phyloP scores from a whole-genome alignment of 1,140 invertebrate genomes.

The Calephelis nemesis region DNA sequence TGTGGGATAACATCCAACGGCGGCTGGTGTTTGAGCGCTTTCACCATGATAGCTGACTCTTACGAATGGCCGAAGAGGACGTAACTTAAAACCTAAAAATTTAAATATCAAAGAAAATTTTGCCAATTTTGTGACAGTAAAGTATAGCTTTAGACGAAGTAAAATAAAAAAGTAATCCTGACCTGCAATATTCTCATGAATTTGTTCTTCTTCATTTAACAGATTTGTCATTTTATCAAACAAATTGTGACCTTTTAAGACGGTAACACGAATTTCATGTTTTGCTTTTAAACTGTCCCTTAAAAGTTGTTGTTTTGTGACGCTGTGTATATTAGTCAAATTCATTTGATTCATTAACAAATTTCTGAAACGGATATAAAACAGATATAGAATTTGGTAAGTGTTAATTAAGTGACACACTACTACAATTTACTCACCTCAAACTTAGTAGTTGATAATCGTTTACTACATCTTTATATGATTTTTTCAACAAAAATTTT shows the following conservation, averaged over 20 bases:
- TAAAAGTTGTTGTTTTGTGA: slow-evolving; percentile 44
- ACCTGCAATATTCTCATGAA: slow-evolving; percentile 55
- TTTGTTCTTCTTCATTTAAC: slow-evolving; percentile 40
- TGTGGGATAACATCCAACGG: slow-evolving; percentile 59
- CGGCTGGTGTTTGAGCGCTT: slow-evolving; percentile 42
- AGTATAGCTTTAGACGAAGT: not conserved
- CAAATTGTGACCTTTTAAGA: slow-evolving; percentile 59
- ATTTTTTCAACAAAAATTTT: slow-evolving; percentile 53
- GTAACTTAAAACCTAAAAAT: slow-evolving; percentile 56
- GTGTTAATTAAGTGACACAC: not conserved
- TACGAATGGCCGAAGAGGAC: slow-evolving; percentile 54
- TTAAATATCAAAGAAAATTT: not conserved
- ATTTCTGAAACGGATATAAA: slow-evolving; percentile 36
- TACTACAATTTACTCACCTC: slow-evolving; percentile 39
- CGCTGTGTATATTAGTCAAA: slow-evolving; percentile 34
- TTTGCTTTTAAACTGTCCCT: slow-evolving; percentile 43
- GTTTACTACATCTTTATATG: slow-evolving; percentile 61
- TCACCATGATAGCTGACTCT: slow-evolving; percentile 46
- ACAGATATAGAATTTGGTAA: too few species aligned
- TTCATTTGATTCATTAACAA: slow-evolving; percentile 44
- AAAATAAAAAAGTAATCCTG: slow-evolving; percentile 19
- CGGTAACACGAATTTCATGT: slow-evolving; percentile 55
- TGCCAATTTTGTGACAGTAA: not conserved
- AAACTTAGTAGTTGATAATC: slow-evolving; percentile 52
- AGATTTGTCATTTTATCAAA: slow-evolving; percentile 40